Percentiles rank a stretch among this genome's conserved stretches.
Conservation (phyloP, 2,113 vertebrate species). For the Atrichornis clamosus region DNA sequence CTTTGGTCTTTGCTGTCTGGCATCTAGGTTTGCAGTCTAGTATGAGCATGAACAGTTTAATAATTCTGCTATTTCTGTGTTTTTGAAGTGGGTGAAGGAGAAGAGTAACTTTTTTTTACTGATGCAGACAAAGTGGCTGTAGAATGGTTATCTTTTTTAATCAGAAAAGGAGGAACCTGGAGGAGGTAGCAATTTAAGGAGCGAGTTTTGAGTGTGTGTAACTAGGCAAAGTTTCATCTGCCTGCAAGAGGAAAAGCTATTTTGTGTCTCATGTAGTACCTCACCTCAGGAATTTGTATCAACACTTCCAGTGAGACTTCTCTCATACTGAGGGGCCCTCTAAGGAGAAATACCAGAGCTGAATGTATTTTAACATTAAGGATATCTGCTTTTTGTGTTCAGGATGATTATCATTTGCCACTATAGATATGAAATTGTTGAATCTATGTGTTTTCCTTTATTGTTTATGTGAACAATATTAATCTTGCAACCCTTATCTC, state of each 20-base stretch:
- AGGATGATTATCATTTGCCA: neutral
- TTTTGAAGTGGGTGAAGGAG: neutral
- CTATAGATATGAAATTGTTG: neutral
- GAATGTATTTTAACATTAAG: neutral
- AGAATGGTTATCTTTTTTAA: neutral
- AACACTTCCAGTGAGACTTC: neutral
- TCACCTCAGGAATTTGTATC: neutral
- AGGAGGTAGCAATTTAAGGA: neutral
- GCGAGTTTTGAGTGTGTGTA: neutral
- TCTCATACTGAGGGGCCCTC: neutral
- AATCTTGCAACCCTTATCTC: neutral
- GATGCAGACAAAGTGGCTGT: neutral
- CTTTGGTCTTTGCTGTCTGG: neutral
- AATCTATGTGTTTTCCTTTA: neutral
- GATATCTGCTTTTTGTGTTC: neutral
- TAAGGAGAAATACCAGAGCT: neutral
- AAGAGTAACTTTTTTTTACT: neutral
- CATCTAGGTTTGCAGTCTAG: neutral
- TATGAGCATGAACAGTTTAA: neutral
- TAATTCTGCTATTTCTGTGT: neutral
- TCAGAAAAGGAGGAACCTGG: neutral
- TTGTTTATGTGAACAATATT: neutral
- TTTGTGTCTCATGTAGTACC: accelerated
- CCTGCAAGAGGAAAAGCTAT: neutral
- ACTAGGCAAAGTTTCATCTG: neutral